phyloP scores from a whole-genome alignment of 2,888 invertebrate species.

The Acanthosepion pharaonis region DNA sequence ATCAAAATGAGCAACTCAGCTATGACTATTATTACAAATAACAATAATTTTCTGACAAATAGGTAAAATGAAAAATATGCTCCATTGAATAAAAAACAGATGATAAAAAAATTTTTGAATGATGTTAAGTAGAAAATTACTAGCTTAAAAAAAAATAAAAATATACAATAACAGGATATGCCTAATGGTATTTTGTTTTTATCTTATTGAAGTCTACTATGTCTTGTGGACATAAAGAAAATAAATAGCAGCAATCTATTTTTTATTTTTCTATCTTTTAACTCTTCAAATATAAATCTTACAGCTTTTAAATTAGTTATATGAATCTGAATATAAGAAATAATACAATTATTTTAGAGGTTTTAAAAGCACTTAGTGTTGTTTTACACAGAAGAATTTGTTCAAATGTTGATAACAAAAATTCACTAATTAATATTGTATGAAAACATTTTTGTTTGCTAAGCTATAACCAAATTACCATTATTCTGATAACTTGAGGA shows the following conservation, averaged over 20 bases:
- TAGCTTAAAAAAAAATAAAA: not conserved
- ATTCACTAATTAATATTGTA: no score
- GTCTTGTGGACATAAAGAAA: not conserved
- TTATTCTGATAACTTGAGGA: not conserved
- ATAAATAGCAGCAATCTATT: no score
- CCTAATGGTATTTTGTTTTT: not conserved
- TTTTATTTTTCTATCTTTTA: not conserved
- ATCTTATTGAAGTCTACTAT: not conserved
- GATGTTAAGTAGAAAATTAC: not conserved
- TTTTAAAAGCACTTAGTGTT: not conserved
- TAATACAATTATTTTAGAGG: not conserved
- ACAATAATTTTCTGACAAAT: not conserved
- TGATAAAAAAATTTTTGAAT: not conserved
- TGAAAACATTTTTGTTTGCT: no score
- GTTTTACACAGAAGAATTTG: no score
- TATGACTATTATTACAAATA: not conserved
- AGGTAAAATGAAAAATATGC: not conserved
- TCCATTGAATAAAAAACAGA: not conserved
- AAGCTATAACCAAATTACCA: no score
- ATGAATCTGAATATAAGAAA: not conserved
- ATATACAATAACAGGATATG: not conserved
- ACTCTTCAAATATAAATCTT: not conserved
- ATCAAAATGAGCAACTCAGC: not conserved
- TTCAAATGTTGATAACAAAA: no score
- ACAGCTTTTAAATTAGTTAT: not conserved